phyloP scores from a whole-genome alignment of 2,797 vertebrate genomes.

The Acanthurus tractus region DNA sequence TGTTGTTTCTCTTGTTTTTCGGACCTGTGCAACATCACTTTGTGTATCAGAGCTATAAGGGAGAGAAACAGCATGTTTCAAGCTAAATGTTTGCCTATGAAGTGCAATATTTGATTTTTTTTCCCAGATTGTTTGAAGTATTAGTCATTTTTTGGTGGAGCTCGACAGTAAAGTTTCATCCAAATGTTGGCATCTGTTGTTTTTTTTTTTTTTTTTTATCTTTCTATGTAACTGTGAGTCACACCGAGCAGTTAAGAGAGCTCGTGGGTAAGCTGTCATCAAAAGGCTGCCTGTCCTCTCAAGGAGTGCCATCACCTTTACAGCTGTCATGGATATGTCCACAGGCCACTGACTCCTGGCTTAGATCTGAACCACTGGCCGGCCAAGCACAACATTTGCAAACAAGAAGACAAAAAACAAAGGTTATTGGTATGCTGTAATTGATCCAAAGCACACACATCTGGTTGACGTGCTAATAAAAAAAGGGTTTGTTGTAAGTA shows the following conservation, averaged over 20 bases:
- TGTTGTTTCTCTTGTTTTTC: conserved; percentile 2
- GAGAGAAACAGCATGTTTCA: background rate
- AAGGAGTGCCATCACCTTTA: conserved; percentile 48
- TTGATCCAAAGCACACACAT: conserved; percentile 64
- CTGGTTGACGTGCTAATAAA: conserved; percentile 48
- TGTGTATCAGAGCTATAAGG: background rate
- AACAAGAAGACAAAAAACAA: conserved; percentile 48
- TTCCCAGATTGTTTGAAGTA: conserved; percentile 30
- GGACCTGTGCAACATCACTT: background rate
- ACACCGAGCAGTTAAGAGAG: conserved; percentile 19
- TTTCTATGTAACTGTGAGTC: conserved; percentile 40
- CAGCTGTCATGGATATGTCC: conserved; percentile 33
- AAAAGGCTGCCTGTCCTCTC: conserved; percentile 42
- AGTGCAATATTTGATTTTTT: background rate
- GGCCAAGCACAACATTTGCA: conserved; percentile 59
- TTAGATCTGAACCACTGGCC: background rate
- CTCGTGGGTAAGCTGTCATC: conserved; percentile 31
- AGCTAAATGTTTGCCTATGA: conserved; percentile 5
- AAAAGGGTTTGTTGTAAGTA: conserved; percentile 6
- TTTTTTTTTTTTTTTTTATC: conserved; percentile 18
- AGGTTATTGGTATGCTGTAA: conserved; percentile 27
- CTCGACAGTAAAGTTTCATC: conserved; percentile 71
- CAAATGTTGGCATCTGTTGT: conserved; percentile 25
- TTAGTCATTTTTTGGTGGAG: conserved; percentile 63
- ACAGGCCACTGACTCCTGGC: conserved; percentile 38